These are phyloP conservation scores for Sclerodermus sp. DNA, from an alignment of 2,888 invertebrate genomes.

Conservation along the genomic window DNA sequence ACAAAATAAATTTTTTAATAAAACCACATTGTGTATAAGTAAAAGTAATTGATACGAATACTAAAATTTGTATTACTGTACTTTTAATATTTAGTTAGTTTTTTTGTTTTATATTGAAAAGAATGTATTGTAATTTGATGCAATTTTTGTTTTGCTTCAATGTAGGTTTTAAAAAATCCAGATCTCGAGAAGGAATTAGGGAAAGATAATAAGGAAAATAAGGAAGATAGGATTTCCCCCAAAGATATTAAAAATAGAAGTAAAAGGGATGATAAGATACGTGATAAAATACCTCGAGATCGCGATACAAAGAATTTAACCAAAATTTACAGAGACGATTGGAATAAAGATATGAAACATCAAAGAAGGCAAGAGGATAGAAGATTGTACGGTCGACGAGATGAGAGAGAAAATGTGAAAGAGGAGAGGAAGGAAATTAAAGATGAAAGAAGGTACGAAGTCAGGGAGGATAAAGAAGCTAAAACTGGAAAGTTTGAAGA, in stretches of 20 bases:
- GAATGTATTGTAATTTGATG: no score
- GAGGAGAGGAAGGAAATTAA: constrained; percentile 53
- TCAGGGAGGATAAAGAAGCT: constrained; percentile 37
- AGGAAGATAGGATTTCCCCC: constrained; percentile 47
- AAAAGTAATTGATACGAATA: no score
- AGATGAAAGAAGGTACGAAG: constrained; percentile 56
- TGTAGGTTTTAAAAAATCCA: constrained; percentile 53
- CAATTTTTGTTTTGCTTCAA: no score
- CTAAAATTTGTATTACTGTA: no score
- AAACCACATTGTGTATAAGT: no score
- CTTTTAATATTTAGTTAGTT: no score
- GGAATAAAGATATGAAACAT: constrained; percentile 50
- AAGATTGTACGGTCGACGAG: constrained; percentile 44
- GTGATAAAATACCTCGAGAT: constrained; percentile 44
- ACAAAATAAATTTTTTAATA: no score
- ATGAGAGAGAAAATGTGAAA: constrained; percentile 53
- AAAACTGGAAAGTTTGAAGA: constrained; percentile 51
- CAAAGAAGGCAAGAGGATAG: constrained; percentile 55
- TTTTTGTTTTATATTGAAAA: no score
- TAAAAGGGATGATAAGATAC: constrained; percentile 50
- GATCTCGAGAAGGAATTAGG: constrained; percentile 47
- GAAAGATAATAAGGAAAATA: constrained; percentile 50
- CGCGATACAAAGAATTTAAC: constrained; percentile 60
- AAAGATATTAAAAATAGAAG: constrained; percentile 53
- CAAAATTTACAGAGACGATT: constrained; percentile 56